Evolutionary conservation across 2,113 vertebrate genomes (phyloP).

Genomic region (Tachysurus fulvidraco): DNA sequence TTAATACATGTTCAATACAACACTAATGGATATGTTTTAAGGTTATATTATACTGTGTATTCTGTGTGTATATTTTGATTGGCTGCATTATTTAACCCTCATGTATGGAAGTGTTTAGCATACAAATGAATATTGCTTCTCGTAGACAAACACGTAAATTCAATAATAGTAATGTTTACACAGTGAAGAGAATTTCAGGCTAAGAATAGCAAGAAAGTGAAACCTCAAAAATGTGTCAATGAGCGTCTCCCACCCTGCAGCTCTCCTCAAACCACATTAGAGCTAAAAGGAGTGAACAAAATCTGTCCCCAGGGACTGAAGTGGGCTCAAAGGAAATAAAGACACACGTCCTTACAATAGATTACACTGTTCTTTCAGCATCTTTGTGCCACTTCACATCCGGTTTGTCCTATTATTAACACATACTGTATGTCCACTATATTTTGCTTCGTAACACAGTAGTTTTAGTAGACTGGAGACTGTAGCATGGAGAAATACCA

Average conservation of each 20-base stretch:
- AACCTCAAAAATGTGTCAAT: background rate
- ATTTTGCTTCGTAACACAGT: background rate
- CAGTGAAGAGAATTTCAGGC: background rate
- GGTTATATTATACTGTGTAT: background rate
- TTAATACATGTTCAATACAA: background rate
- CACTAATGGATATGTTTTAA: too few relatives aligned
- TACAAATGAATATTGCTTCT: background rate
- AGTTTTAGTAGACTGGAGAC: background rate
- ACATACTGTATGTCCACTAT: background rate
- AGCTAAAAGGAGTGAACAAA: constrained; percentile 19
- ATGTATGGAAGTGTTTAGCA: background rate
- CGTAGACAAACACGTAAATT: background rate
- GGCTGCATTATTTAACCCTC: background rate
- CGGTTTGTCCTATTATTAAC: background rate
- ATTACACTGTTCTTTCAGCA: too few relatives aligned
- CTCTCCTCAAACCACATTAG: constrained; percentile 14
- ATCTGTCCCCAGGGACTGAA: background rate
- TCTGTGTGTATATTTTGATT: background rate
- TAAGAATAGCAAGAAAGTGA: background rate
- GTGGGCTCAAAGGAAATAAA: background rate
- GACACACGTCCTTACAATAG: background rate
- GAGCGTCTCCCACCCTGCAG: background rate
- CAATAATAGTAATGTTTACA: background rate
- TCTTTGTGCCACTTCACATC: background rate
- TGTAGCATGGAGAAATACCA: background rate